These are phyloP conservation scores for Ormyrus pomaceus DNA, from an alignment of 2,888 invertebrate species.

Conservation along the genomic window DNA sequence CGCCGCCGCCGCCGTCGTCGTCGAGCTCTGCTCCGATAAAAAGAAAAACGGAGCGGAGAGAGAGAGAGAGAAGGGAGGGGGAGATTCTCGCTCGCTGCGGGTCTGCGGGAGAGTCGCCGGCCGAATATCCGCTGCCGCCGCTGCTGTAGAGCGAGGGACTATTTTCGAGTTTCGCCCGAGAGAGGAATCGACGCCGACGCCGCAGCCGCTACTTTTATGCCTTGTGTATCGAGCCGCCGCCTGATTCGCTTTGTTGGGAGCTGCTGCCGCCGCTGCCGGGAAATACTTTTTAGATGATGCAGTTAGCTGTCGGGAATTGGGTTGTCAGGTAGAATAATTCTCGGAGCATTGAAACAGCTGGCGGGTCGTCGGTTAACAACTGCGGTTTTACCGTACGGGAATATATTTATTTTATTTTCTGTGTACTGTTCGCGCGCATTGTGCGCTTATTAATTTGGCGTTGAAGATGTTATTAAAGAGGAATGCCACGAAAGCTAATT, in stretches of 20 bases:
- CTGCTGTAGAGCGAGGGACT: not conserved
- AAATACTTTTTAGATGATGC: too few relatives aligned
- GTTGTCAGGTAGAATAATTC: too few relatives aligned
- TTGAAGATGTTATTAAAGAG: too few relatives aligned
- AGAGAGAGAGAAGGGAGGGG: conserved; percentile 6
- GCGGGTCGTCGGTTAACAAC: too few relatives aligned
- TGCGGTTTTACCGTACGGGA: too few relatives aligned
- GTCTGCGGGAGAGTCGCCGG: not conserved
- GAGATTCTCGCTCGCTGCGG: conserved; percentile 4
- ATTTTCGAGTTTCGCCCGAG: conserved; percentile 40
- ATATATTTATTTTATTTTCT: too few relatives aligned
- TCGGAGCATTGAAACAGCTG: too few relatives aligned
- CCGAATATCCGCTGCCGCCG: conserved; percentile 13
- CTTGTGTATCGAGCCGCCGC: not conserved
- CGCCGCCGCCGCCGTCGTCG: too few relatives aligned
- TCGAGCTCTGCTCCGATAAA: conserved; percentile 17
- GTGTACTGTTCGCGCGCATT: too few relatives aligned
- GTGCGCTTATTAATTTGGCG: too few relatives aligned
- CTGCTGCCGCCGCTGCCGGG: not conserved
- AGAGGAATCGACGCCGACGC: conserved; percentile 27
- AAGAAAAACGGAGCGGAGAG: conserved; percentile 11
- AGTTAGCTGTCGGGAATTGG: too few relatives aligned
- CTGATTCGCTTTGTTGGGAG: conserved; percentile 1
- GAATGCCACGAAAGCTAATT: too few relatives aligned
- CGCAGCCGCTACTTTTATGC: not conserved